Conservation (phyloP, 64 coral and sea anemone genomes). For the Porites lutea region DNA sequence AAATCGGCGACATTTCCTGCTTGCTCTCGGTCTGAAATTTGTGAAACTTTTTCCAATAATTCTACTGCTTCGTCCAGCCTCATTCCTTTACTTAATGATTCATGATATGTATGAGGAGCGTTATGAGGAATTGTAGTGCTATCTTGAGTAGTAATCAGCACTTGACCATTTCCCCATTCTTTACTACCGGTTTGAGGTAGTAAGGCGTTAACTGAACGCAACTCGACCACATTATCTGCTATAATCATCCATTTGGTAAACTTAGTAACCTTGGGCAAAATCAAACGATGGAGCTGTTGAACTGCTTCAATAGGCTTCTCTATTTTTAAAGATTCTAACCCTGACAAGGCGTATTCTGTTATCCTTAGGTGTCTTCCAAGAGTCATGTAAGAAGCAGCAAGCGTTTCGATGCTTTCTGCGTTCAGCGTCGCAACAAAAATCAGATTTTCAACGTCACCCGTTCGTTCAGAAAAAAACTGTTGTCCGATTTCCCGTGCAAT, state of each 20-base stretch:
- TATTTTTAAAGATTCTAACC: not conserved
- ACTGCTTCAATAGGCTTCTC: not conserved
- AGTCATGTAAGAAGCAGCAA: conserved; percentile 7
- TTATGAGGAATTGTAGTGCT: not conserved
- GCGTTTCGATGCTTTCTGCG: not conserved
- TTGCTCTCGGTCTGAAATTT: not conserved
- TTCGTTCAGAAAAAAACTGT: not conserved
- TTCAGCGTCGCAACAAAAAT: not conserved
- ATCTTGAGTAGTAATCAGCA: conserved; percentile 26
- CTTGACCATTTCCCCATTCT: conserved; percentile 7
- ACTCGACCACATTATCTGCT: conserved; percentile 1
- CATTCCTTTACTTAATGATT: conserved; percentile 22
- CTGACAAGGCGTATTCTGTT: not conserved
- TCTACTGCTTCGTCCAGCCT: not conserved
- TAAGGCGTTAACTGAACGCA: not conserved
- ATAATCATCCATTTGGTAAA: not conserved
- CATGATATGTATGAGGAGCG: not conserved
- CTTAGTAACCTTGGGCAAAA: not conserved
- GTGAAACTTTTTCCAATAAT: conserved; percentile 6
- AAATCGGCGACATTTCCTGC: not conserved
- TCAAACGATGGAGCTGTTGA: not conserved
- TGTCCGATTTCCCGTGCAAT: not conserved
- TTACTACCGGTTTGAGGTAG: not conserved
- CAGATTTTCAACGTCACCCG: not conserved
- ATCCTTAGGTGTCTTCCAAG: not conserved